Evolutionary conservation across 1,140 invertebrate genomes (phyloP), one percentile per base, ranked within the genome.

Genomic region (Ctenoplectra terminalis): DNA sequence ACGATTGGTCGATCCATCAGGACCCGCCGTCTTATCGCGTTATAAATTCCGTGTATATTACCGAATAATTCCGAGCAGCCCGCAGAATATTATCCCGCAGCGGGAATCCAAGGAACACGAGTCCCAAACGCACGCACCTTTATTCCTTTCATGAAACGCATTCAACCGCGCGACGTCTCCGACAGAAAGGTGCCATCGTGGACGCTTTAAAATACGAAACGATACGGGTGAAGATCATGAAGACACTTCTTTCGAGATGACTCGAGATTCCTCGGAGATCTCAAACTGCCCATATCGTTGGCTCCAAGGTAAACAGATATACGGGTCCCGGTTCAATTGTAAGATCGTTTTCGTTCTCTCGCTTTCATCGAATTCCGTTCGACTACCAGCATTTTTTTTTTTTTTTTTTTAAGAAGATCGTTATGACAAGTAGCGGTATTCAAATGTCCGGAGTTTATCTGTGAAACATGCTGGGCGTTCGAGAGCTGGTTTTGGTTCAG

Each of bases 161-260:
- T 48, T 43, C 46, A 15, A 3, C 40, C 63, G 61, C 46, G 46
- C 13, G 60, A 26, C 58, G 52, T 31, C 17, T 20, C n/a, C 52
- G 29, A 54, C 50, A 23, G 29, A 67, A 50, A 46, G 23, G 29
- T 67, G 34, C 79, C 43, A 17, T 17, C 50, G 17, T 23, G 2
- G 50, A 58, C 20, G 46, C 29, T 82, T n/a, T 61, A 37, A 67
- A 31, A 82, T 61, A 77, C 40, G 40, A 48, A 37, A 15, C 20
- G 52, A 82, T 86, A 84, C 61, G 85, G 85, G 85, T 50, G 23
- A 9, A 56, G 20, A 34, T 29, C 26, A 15, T 20, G 40, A 20
- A 50, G 54, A 60, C 48, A 63, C 26, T 73, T 63, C 26, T 73
- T 63, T 56, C 43, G 15, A 81, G 71, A 58, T 46, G 48, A 26